A percentile compares a stretch with the other conserved stretches of the same genome.
Evolutionary conservation across 2,888 invertebrate species (phyloP).

Genomic region (Sphaerophoria taeniata): DNA sequence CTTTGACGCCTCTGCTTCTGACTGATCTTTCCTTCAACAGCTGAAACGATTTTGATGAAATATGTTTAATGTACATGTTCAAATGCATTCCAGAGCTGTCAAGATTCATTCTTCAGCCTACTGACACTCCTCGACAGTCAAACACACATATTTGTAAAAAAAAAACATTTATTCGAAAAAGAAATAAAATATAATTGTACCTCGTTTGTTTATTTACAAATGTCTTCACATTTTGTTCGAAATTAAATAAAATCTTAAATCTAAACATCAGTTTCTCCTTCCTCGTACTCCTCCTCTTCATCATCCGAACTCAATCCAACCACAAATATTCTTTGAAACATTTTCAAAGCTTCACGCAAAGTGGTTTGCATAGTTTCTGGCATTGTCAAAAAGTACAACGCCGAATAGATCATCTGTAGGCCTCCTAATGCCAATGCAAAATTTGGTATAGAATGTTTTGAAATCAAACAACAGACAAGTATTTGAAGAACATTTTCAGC

Average conservation of each 20-base stretch:
- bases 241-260: neutral
- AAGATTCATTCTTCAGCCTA: too few species aligned
- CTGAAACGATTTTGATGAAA: too few species aligned
- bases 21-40: too few species aligned
- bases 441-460: neutral
- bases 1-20: too few species aligned
- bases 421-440: slow-evolving; percentile 59
- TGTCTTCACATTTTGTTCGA: too few species aligned
- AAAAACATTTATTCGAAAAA: too few species aligned
- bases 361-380: slow-evolving; percentile 79
- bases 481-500: slow-evolving; percentile 76
- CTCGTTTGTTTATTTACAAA: neutral
- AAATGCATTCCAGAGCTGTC: too few species aligned
- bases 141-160: too few species aligned
- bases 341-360: slow-evolving; percentile 76
- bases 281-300: neutral
- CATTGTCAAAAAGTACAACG: slow-evolving; percentile 74
- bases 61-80: too few species aligned
- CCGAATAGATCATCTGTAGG: slow-evolving; percentile 74
- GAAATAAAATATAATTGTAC: too few species aligned
- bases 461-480: neutral
- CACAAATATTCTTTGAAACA: slow-evolving; percentile 66
- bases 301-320: neutral
- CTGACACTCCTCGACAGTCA: too few species aligned
- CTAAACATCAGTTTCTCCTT: neutral